Conservation (phyloP, 2,888 invertebrate genomes). For the Spisula solida region DNA sequence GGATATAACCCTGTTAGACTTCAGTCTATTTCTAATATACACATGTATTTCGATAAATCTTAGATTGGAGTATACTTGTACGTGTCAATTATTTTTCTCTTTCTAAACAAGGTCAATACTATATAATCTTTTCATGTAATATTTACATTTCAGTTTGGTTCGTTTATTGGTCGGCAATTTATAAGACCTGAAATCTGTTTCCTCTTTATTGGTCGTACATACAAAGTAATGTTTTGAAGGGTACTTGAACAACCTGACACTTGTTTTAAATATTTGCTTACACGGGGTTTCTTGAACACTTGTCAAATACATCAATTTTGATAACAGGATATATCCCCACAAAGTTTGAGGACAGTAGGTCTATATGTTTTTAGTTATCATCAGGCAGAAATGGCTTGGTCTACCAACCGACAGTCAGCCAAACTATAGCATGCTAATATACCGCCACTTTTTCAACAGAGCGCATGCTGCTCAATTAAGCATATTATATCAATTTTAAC, state of each 20-base stretch:
- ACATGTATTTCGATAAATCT: background rate
- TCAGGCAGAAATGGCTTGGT: background rate
- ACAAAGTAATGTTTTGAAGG: conserved; percentile 2
- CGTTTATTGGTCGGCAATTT: conserved; percentile 26
- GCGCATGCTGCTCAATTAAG: background rate
- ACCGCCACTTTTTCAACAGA: background rate
- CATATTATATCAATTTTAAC: background rate
- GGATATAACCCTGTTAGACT: no score
- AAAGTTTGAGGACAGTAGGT: no score
- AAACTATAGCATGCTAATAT: background rate
- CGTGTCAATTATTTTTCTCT: background rate
- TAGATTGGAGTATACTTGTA: background rate
- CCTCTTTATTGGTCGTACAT: background rate
- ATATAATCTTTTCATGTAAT: conserved; percentile 36
- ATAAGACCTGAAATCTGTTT: background rate
- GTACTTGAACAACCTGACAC: background rate
- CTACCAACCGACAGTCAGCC: background rate
- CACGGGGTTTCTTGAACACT: background rate
- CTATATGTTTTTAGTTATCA: no score
- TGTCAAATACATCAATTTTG: background rate
- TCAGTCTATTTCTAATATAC: no score
- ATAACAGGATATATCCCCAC: background rate
- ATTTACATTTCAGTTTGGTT: conserved; percentile 24
- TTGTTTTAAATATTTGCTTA: conserved; percentile 1
- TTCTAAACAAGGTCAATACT: conserved; percentile 11